phyloP scores from a whole-genome alignment of 2,797 vertebrate genomes.

The Takifugu ocellatus region DNA sequence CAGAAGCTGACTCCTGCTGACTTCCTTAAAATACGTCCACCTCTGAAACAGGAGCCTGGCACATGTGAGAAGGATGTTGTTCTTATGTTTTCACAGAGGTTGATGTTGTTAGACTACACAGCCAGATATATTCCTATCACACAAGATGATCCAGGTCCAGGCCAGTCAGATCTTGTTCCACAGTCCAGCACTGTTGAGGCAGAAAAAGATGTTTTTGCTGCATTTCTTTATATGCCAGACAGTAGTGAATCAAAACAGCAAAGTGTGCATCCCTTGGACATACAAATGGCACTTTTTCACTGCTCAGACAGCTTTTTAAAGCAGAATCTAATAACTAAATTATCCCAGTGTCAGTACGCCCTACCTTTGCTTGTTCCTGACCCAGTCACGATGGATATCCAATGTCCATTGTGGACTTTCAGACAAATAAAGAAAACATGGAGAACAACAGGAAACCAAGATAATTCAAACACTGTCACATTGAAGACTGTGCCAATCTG shows the following conservation, averaged over 20 bases:
- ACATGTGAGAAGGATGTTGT: constrained; percentile 2
- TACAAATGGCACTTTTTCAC: constrained; percentile 75
- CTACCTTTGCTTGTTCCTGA: constrained; percentile 76
- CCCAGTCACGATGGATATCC: constrained; percentile 48
- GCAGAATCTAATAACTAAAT: constrained; percentile 68
- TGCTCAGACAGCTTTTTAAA: constrained; percentile 71
- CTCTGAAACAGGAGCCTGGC: too few species aligned
- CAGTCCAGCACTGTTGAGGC: neutral
- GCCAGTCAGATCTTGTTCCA: neutral
- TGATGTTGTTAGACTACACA: constrained; percentile 66
- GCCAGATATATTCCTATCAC: constrained; percentile 57
- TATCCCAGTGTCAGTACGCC: constrained; percentile 71
- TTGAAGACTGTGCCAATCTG: constrained; percentile 54
- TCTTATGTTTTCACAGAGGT: constrained; percentile 55
- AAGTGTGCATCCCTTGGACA: constrained; percentile 70
- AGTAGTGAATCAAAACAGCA: neutral
- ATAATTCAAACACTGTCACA: constrained; percentile 4
- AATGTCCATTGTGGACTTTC: constrained; percentile 71
- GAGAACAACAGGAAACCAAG: constrained; percentile 35
- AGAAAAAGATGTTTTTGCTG: constrained; percentile 3
- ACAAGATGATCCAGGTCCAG: neutral
- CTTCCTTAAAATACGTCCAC: too few species aligned
- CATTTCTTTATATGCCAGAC: neutral
- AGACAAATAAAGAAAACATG: constrained; percentile 61
- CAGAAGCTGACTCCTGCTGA: too few species aligned